Percentiles rank a stretch among this genome's conserved stretches.
Conservation (phyloP, 2,113 vertebrate species). For the Maccullochella peelii region DNA sequence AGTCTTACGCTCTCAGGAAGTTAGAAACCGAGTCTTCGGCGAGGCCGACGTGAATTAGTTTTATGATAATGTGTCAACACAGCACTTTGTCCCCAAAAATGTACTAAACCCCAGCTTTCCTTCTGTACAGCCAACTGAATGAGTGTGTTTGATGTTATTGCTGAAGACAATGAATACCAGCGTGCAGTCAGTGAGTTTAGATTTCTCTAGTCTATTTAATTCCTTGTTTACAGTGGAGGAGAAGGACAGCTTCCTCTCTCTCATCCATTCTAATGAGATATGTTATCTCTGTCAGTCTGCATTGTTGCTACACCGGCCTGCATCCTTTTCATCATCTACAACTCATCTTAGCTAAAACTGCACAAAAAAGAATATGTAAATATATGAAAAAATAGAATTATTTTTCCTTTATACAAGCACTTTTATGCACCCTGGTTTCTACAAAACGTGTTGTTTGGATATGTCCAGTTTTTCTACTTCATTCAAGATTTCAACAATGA, state of each 20-base stretch:
- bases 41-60: slow-evolving; percentile 33
- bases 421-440: slow-evolving; percentile 78
- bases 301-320: slow-evolving; percentile 17
- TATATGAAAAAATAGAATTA: slow-evolving; percentile 56
- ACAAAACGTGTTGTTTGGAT: slow-evolving; percentile 27
- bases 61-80: slow-evolving; percentile 40
- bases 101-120: slow-evolving; percentile 35
- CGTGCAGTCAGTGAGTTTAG: slow-evolving; percentile 47
- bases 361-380: slow-evolving; percentile 73
- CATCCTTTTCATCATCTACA: slow-evolving; percentile 18
- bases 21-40: slow-evolving; percentile 45
- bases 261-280: slow-evolving; percentile 44
- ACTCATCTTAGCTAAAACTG: slow-evolving; percentile 50
- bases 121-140: slow-evolving; percentile 42
- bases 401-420: slow-evolving; percentile 79
- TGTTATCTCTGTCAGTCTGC: slow-evolving; percentile 42
- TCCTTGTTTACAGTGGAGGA: slow-evolving; percentile 71
- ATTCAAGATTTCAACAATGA: neutral
- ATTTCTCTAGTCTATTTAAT: slow-evolving; percentile 52
- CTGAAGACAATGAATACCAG: slow-evolving; percentile 79
- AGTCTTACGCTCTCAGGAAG: slow-evolving; percentile 74
- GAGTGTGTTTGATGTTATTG: slow-evolving; percentile 63
- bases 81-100: slow-evolving; percentile 76
- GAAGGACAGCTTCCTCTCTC: slow-evolving; percentile 15
- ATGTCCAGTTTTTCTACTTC: slow-evolving; percentile 68